Base-by-base conservation (phyloP, 2,888 invertebrate species). In the Metopia argyrocephala region DNA sequence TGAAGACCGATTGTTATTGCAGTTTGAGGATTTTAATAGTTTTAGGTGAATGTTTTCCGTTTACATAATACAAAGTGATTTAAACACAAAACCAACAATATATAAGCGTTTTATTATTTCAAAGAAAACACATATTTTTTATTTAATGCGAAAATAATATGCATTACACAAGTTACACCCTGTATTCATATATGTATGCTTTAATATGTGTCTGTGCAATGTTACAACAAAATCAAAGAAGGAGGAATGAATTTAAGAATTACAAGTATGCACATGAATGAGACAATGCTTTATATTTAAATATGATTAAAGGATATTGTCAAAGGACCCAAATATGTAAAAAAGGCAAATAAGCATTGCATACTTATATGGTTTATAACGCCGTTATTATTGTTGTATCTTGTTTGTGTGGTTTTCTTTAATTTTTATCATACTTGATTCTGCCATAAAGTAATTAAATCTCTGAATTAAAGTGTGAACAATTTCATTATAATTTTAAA, bases 391-490 rank as follows among this genome's bases (percentile, higher is more conserved):
- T n/a, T 15, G 21, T 50, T 50, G n/a, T n/a, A n/a, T n/a, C n/a
- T n/a, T 38, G 4, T 15, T 3, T 38, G 12, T 9, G 12, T 0
- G 56, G 15, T 56, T 9, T 54, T 48, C 59, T 62, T 59, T 31
- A 15, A 66, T 64, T 57, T 54, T 70, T 48, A 61, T 73, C 69
- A 54, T 59, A 65, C 61, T 78, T 61, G 59, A 66, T 71, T 59
- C 46, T 46, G 59, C 46, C 54, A 66, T 70, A 78, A 81, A 78
- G 74, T 74, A 78, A 78, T 81, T 81, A 81, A 81, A 78, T 70
- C 70, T 74, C 56, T 70, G 65, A 48, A 45, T 66, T 78, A 70
- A 61, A 66, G 56, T 76, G 50, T 56, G 18, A 56, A 70, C 50
- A 48, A n/a, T 46, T 75, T 66, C 27, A 74, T n/a, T 64, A 15